phyloP scores from a whole-genome alignment of 2,113 vertebrate species.

The Lophius piscatorius region DNA sequence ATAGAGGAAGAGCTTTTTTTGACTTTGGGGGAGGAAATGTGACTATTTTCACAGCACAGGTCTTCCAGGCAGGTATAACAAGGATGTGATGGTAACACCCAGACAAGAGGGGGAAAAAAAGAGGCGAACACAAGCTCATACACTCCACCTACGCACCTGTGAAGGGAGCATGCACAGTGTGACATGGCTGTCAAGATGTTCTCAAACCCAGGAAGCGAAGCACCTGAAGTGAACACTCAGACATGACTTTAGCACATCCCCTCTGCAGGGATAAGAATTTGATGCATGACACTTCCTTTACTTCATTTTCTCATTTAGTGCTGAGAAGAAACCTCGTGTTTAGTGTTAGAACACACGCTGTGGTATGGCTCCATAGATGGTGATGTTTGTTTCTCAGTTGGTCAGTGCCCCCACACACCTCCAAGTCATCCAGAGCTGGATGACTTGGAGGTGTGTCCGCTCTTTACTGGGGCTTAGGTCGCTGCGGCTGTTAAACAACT shows the following conservation, averaged over 20 bases:
- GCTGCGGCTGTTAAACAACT: too few species aligned
- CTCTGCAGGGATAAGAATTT: background rate
- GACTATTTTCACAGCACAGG: slow-evolving; percentile 33
- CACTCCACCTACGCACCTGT: slow-evolving; percentile 22
- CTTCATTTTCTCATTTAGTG: too few species aligned
- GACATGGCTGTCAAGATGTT: slow-evolving; percentile 41
- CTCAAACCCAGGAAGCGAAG: slow-evolving; percentile 7
- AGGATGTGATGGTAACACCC: background rate
- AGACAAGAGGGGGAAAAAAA: slow-evolving; percentile 5
- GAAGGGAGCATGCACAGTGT: slow-evolving; percentile 15
- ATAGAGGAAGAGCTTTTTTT: slow-evolving; percentile 49
- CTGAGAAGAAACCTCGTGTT: too few species aligned
- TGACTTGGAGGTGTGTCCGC: too few species aligned
- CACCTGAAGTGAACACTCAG: slow-evolving; percentile 25
- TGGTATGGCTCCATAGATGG: too few species aligned
- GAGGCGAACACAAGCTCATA: slow-evolving; percentile 24
- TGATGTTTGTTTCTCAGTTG: too few species aligned
- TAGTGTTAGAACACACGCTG: too few species aligned
- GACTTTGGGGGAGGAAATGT: slow-evolving; percentile 8
- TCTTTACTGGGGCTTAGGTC: too few species aligned
- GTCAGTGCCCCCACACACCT: too few species aligned
- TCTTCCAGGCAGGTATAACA: slow-evolving; percentile 35
- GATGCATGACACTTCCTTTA: too few species aligned
- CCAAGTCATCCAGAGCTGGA: too few species aligned
- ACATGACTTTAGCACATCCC: slow-evolving; percentile 5